Evolutionary conservation across 2,888 invertebrate genomes (phyloP), one percentile per base, ranked within the genome.

Genomic region (Coelogynopora nodosa): DNA sequence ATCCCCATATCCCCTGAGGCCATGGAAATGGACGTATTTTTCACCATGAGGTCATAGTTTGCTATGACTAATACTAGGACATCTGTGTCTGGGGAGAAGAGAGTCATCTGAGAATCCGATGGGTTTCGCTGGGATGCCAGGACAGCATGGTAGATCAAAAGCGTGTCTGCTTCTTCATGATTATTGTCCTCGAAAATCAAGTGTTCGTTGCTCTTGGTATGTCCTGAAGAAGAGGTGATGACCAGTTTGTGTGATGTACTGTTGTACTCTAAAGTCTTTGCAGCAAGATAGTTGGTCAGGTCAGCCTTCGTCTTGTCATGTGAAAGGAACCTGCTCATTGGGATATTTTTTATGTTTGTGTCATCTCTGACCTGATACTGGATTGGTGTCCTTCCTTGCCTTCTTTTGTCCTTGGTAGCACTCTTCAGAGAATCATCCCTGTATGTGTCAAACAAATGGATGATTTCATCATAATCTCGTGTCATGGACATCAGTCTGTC

Each of bases 251-350:
- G 84, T 18, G 74, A 87, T 27, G 1, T 28, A 10, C 31, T 86
- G 31, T 87, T 87, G 85, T 81, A 87, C 26, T 87, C 86, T 13
- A 87, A 30, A 18, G 82, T 87, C 30, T 87, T 87, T 2, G 26
- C 86, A 74, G 87, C 87, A 67, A 87, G 87, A 30, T 87, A 87
- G 18, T 87, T 26, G 1, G 87, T 74, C 30, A 87, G 67, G 30
- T 87, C 81, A 67, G 85, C 80, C 80, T 87, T 87, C 23, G 86
- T 87, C 30, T 87, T 86, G 27, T 83, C 84, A 84, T 87, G 87
- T 31, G 87, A 87, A 1, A 87, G 87, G 31, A 87, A 87, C n/a
- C 87, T 30, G 67, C 31, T 87, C 82, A 87, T 83, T 5, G 87
- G 67, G 29, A 87, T 84, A 27, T 87, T 82, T 67, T 29, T 30